Evolutionary conservation across 2,888 invertebrate genomes (phyloP).

Genomic region (Amphipyra berbera): DNA sequence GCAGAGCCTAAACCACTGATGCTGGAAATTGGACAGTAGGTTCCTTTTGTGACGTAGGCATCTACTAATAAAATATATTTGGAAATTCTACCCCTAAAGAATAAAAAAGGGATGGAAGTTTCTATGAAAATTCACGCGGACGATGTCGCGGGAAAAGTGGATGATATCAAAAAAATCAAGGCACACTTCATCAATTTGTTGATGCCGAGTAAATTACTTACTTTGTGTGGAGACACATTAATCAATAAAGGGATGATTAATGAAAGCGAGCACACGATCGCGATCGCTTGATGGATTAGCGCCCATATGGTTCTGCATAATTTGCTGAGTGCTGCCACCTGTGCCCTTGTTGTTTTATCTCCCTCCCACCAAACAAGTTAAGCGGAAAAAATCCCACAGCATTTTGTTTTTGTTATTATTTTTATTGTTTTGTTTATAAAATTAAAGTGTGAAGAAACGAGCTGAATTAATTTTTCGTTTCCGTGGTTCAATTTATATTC

Average conservation of each 20-base stretch:
- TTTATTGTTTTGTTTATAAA: conserved; percentile 51
- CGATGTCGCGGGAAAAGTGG: too few species aligned
- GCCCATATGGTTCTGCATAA: conserved; percentile 87
- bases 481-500: conserved; percentile 44
- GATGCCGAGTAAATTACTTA: conserved; percentile 80
- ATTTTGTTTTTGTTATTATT: conserved; percentile 47
- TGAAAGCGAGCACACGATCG: conserved; percentile 79
- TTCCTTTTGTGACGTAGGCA: too few species aligned
- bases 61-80: too few species aligned
- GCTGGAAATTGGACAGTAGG: too few species aligned
- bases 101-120: too few species aligned
- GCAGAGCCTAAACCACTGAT: too few species aligned
- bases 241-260: conserved; percentile 89
- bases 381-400: conserved; percentile 40
- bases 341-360: conserved; percentile 73
- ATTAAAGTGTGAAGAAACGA: conserved; percentile 37
- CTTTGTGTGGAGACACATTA: conserved; percentile 86
- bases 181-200: conserved; percentile 75
- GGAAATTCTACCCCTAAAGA: conserved; percentile 5
- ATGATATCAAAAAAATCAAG: conserved; percentile 72
- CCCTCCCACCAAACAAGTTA: conserved; percentile 59
- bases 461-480: conserved; percentile 47
- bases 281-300: conserved; percentile 88
- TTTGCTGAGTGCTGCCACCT: conserved; percentile 85
- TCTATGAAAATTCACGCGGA: too few species aligned